Evolutionary conservation across 2,888 invertebrate genomes (phyloP).

Genomic region (Platycheirus rosarum): DNA sequence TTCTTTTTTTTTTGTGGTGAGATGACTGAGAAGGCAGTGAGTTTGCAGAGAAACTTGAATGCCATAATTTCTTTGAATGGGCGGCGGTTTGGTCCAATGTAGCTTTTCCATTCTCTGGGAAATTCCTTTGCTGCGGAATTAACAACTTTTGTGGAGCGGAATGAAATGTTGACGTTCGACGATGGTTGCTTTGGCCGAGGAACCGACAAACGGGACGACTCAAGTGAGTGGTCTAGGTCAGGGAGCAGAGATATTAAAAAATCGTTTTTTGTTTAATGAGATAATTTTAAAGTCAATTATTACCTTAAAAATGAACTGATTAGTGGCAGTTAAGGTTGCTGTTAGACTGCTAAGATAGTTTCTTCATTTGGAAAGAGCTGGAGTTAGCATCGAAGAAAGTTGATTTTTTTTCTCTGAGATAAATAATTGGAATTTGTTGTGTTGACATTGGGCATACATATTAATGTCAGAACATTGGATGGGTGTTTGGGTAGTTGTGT

Average conservation of each 20-base stretch:
- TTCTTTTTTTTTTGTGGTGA: neutral
- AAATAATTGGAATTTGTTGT: too few species aligned
- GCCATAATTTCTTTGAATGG: conserved; percentile 31
- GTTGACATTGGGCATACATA: too few species aligned
- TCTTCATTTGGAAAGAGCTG: conserved; percentile 1
- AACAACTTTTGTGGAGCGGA: neutral
- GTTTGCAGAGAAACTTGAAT: conserved; percentile 30
- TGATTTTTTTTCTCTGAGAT: too few species aligned
- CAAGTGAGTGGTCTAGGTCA: conserved; percentile 14
- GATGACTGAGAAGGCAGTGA: neutral
- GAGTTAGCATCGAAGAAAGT: too few species aligned
- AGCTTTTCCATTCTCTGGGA: neutral
- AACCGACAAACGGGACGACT: too few species aligned
- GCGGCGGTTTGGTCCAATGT: conserved; percentile 5
- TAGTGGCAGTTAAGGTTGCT: neutral
- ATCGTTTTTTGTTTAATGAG: conserved; percentile 12
- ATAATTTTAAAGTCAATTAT: conserved; percentile 2
- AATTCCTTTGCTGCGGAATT: conserved; percentile 3
- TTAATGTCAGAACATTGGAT: too few species aligned
- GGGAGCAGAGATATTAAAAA: conserved; percentile 11
- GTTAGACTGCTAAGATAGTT: neutral
- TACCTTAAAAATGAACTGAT: conserved; percentile 17
- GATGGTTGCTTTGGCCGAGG: neutral
- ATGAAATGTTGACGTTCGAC: neutral
- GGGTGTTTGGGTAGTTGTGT: too few species aligned